Conservation (phyloP, 2,888 invertebrate genomes). For the Synergus itoensis region DNA sequence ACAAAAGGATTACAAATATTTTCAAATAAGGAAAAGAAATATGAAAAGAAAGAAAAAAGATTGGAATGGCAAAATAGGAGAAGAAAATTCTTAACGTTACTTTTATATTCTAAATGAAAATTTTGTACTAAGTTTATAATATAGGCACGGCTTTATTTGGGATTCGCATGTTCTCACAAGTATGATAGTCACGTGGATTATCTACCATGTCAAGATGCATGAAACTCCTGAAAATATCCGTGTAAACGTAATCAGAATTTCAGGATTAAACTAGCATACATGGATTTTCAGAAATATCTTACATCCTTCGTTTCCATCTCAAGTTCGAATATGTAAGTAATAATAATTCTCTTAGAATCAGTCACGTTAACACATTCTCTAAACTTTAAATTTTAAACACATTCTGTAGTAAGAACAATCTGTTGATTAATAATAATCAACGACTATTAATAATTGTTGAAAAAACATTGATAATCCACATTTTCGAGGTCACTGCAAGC, state of each 20-base stretch:
- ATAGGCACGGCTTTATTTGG: not conserved
- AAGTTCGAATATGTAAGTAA: too few relatives aligned
- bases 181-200: not conserved
- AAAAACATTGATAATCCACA: too few relatives aligned
- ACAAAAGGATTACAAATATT: conserved; percentile 2
- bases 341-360: too few relatives aligned
- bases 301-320: too few relatives aligned
- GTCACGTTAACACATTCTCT: too few relatives aligned
- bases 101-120: not conserved
- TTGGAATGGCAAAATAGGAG: not conserved
- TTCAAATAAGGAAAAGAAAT: not conserved
- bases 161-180: too few relatives aligned
- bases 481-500: too few relatives aligned
- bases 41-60: not conserved
- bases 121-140: not conserved
- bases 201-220: not conserved
- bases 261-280: not conserved
- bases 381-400: too few relatives aligned
- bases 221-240: not conserved
- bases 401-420: too few relatives aligned
- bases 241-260: not conserved
- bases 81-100: not conserved
- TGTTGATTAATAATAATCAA: too few relatives aligned
- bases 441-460: too few relatives aligned
- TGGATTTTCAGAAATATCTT: not conserved